phyloP scores from a whole-genome alignment of 1,140 invertebrate species.

The Orius laevigatus region DNA sequence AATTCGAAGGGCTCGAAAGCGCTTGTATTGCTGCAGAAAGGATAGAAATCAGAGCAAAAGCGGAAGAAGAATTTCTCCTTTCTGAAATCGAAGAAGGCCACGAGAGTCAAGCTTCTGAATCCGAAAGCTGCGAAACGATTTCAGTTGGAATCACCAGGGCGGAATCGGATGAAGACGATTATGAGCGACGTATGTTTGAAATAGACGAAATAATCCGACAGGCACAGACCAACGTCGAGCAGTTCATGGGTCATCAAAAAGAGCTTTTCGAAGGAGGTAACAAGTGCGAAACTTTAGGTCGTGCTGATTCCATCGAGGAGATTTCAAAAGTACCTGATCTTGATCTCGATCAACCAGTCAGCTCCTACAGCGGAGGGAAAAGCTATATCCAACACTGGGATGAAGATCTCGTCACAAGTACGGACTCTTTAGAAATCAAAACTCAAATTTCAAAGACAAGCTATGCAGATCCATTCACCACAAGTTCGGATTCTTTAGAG shows the following conservation, averaged over 20 bases:
- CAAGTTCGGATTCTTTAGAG: conserved; percentile 41
- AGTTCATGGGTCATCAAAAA: conserved; percentile 24
- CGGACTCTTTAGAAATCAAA: conserved; percentile 28
- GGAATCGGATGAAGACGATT: conserved; percentile 40
- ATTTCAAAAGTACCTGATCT: conserved; percentile 31
- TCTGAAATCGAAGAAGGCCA: conserved; percentile 51
- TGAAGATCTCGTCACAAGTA: conserved; percentile 26
- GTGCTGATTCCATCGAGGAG: conserved; percentile 33
- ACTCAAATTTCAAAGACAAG: conserved; percentile 16
- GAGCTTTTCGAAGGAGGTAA: conserved; percentile 30
- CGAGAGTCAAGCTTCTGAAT: conserved; percentile 43
- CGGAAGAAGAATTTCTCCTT: conserved; percentile 64
- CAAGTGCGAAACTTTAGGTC: conserved; percentile 30
- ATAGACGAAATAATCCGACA: conserved; percentile 57
- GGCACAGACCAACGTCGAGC: conserved; percentile 49
- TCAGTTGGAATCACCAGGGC: conserved; percentile 32
- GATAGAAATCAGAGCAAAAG: conserved; percentile 63
- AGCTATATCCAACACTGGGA: conserved; percentile 20
- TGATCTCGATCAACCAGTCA: conserved; percentile 28
- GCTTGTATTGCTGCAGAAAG: conserved; percentile 69
- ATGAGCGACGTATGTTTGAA: conserved; percentile 51
- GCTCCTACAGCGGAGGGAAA: conserved; percentile 19
- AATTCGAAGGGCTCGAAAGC: conserved; percentile 83
- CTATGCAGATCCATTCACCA: conserved; percentile 21
- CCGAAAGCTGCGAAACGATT: conserved; percentile 49